Evolutionary conservation across 2,888 invertebrate species (phyloP), one percentile per base, ranked within the genome.

Genomic region (Cremastinae sp.): DNA sequence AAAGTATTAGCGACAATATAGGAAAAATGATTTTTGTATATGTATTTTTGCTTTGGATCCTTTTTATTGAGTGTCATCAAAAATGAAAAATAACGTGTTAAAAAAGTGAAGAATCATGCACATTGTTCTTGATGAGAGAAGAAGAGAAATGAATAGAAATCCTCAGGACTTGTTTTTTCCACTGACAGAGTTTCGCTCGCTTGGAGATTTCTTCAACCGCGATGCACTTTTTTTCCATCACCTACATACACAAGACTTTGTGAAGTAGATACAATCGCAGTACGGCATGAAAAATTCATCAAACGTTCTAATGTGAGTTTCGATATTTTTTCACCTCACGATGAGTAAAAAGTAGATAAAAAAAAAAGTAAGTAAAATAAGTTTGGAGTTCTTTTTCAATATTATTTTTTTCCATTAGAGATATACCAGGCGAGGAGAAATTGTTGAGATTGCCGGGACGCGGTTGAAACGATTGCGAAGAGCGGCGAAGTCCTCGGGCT

Each of bases 401-500:
- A 47, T 35, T 12, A 61, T 65, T 64, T 68, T 37, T 62, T 16
- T 61, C 55, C 66, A 64, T 56, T 53, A 53, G n/a, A n/a, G n/a
- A n/a, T 58, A 39, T 53, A 35, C 58, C 45, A 64, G 45, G 59
- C 45, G 22, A 2, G 43, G 12, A 53, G 56, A 72, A 66, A 72
- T 76, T 72, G 75, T 76, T 68, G 49, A 45, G 72, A 76, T 61
- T 75, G 62, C 45, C 18, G 62, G 61, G 51, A 72, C 56, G 68
- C 58, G 53, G 18, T 16, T 14, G 28, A 39, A 69, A 53, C 73
- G 73, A 73, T 64, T 73, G 53, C 47, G 65, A 64, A 43, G 56
- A 39, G 59, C 58, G 53, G 56, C 59, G 58, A 28, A 61, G 69
- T n/a, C 73, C 73, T 55, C 69, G 59, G 73, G 76, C 73, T 59